Percentiles rank a stretch among this genome's conserved stretches.
These are phyloP conservation scores for Ascidia mentula DNA, from an alignment of 23 tunicate genomes.

Conservation along the genomic window DNA sequence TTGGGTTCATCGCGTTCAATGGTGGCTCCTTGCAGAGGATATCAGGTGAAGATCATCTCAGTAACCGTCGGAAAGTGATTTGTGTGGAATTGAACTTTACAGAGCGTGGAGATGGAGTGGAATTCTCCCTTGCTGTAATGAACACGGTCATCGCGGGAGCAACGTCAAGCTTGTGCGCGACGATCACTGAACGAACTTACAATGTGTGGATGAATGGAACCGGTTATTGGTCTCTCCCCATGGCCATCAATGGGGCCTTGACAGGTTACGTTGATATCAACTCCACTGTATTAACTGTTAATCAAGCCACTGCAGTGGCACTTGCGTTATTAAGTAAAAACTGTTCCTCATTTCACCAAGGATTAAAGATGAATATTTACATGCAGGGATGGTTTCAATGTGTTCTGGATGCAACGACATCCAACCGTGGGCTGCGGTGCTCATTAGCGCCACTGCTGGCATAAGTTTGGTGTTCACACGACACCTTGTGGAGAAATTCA, in stretches of 20 bases:
- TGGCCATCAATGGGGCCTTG: conserved; percentile 70
- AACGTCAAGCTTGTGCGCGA: conserved; percentile 38
- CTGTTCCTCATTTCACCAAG: no score
- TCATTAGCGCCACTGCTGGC: conserved; percentile 63
- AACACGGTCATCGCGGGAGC: conserved; percentile 77
- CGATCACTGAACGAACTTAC: conserved; percentile 23
- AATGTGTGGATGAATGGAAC: conserved; percentile 25
- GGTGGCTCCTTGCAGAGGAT: conserved; percentile 68
- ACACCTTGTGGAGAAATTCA: conserved; percentile 18
- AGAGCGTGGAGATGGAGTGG: conserved; percentile 38
- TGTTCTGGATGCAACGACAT: conserved; percentile 85
- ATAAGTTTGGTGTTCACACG: conserved; percentile 26
- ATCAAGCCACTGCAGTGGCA: no score
- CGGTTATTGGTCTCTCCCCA: conserved; percentile 69
- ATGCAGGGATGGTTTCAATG: conserved; percentile 87
- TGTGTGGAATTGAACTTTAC: not conserved
- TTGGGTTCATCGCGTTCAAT: conserved; percentile 80
- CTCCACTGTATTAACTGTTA: no score
- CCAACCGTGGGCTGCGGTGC: conserved; percentile 75
- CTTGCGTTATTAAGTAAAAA: no score
- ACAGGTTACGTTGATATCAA: conserved; percentile 63
- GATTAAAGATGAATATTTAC: no score
- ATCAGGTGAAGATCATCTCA: conserved; percentile 26
- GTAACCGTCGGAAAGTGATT: not conserved
- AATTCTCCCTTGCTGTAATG: conserved; percentile 47